Conservation (phyloP, 2,797 vertebrate species). For the Gastrophryne carolinensis region DNA sequence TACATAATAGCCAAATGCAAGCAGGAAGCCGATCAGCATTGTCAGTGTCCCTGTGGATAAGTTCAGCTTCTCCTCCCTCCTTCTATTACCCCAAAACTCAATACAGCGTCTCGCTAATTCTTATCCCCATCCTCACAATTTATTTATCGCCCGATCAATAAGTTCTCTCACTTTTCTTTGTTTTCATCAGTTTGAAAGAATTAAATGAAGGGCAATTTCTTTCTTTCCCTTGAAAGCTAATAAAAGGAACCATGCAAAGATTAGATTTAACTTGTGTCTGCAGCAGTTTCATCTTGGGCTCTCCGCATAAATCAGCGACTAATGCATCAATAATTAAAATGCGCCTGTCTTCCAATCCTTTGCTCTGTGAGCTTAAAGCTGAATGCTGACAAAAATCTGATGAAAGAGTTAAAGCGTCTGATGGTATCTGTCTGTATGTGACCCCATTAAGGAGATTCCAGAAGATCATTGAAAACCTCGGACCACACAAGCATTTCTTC, state of each 20-base stretch:
- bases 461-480: too few relatives aligned
- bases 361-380: too few relatives aligned
- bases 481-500: too few relatives aligned
- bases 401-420: too few relatives aligned
- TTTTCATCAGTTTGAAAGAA: slow-evolving; percentile 8
- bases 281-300: neutral
- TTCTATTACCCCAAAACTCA: neutral
- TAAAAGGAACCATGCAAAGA: neutral
- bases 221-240: neutral
- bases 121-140: slow-evolving; percentile 17
- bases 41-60: neutral
- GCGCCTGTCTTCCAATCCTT: neutral
- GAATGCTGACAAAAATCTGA: too few relatives aligned
- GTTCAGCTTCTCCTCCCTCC: neutral
- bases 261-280: slow-evolving; percentile 3
- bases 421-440: too few relatives aligned
- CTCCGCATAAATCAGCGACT: neutral
- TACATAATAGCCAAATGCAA: slow-evolving; percentile 1
- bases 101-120: slow-evolving; percentile 21
- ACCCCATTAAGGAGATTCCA: too few relatives aligned
- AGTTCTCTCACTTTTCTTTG: neutral
- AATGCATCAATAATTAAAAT: neutral
- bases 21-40: neutral
- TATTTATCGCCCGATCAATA: slow-evolving; percentile 28
- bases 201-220: slow-evolving; percentile 10